Evolutionary conservation across 2,888 invertebrate species (phyloP).

Genomic region (Boloria euphrosyne): DNA sequence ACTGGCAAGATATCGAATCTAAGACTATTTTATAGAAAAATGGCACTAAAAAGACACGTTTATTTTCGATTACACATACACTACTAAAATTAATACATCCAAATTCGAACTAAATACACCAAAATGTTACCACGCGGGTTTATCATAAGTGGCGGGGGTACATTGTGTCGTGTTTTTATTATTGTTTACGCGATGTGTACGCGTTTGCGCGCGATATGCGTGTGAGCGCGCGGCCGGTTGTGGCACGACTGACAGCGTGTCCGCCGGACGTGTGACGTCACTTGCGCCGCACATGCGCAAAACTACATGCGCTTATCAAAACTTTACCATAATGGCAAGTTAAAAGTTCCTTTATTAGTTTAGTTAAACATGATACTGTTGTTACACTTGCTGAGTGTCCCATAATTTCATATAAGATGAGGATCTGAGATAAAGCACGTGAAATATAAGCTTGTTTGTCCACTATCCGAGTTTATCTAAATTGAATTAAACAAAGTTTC

Average conservation of each 20-base stretch:
- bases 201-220: constrained; percentile 47
- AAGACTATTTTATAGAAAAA: constrained; percentile 64
- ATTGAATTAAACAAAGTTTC: constrained; percentile 37
- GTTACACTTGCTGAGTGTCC: constrained; percentile 34
- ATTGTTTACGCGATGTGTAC: constrained; percentile 63
- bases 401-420: constrained; percentile 37
- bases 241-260: constrained; percentile 46
- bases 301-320: constrained; percentile 46
- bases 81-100: constrained; percentile 71
- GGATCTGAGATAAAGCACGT: constrained; percentile 37
- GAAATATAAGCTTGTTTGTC: constrained; percentile 38
- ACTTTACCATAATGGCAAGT: constrained; percentile 43
- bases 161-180: constrained; percentile 65
- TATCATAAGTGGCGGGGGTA: constrained; percentile 62
- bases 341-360: constrained; percentile 50
- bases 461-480: constrained; percentile 26
- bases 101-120: constrained; percentile 70
- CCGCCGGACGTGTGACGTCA: constrained; percentile 43
- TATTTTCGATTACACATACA: constrained; percentile 49
- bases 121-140: constrained; percentile 48
- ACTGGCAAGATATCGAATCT: constrained; percentile 72
- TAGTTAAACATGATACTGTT: constrained; percentile 42
- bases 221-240: constrained; percentile 46
- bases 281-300: constrained; percentile 41
- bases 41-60: constrained; percentile 82